phyloP scores from a whole-genome alignment of 2,113 vertebrate genomes.

The Oryzias celebensis region DNA sequence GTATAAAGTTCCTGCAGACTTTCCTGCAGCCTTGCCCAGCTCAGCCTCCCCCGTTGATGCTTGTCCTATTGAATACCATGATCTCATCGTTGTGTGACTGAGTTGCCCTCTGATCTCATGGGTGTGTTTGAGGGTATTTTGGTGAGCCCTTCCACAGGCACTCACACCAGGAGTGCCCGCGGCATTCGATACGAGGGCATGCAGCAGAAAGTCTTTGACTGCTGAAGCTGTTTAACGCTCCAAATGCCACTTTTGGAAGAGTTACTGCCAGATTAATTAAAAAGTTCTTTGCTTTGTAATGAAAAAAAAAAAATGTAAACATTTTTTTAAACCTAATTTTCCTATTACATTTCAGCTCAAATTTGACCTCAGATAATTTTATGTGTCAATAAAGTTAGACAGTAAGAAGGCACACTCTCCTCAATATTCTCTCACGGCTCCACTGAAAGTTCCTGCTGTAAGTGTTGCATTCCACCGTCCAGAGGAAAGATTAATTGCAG shows the following conservation, averaged over 20 bases:
- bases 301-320: neutral
- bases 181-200: slow-evolving; percentile 54
- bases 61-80: slow-evolving; percentile 61
- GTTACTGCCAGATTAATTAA: slow-evolving; percentile 8
- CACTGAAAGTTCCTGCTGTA: slow-evolving; percentile 34
- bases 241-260: slow-evolving; percentile 23
- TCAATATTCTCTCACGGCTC: slow-evolving; percentile 24
- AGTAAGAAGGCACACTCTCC: slow-evolving; percentile 7
- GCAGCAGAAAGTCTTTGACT: slow-evolving; percentile 32
- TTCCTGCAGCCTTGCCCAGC: slow-evolving; percentile 49
- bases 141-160: slow-evolving; percentile 53
- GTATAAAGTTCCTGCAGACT: slow-evolving; percentile 60
- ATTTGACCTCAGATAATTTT: neutral
- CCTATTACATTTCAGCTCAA: neutral
- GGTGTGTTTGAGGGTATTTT: slow-evolving; percentile 68
- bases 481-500: slow-evolving; percentile 35
- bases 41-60: slow-evolving; percentile 28
- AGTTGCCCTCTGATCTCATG: slow-evolving; percentile 68
- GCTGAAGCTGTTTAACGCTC: slow-evolving; percentile 50
- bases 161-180: slow-evolving; percentile 54
- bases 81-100: slow-evolving; percentile 70
- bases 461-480: slow-evolving; percentile 30
- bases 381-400: slow-evolving; percentile 15
- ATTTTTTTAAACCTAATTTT: neutral
- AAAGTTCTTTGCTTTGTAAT: slow-evolving; percentile 1